Evolutionary conservation across 2,888 invertebrate genomes (phyloP), one percentile per base, ranked within the genome.

Genomic region (Tiliacea aurago): DNA sequence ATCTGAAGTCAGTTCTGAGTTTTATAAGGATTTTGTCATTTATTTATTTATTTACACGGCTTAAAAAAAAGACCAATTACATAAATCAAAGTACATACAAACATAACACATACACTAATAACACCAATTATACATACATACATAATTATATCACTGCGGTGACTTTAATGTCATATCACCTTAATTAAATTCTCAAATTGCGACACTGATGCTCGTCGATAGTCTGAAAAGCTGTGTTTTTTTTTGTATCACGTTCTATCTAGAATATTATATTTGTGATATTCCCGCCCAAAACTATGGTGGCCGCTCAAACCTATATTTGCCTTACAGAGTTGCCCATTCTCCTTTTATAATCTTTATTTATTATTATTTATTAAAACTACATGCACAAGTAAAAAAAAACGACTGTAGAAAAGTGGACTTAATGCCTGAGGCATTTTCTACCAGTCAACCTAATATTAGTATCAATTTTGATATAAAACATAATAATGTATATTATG

Each of bases 231-330:
- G n/a, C n/a, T 53, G 53, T 53, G 13, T 6, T 3, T 28, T 3
- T 28, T 41, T 41, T 65, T 53, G 11, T 78, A 74, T 63, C 41
- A 49, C 15, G 51, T 43, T 59, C 11, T 84, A 75, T 71, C 76
- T 74, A 66, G 68, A 74, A 37, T 37, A 37, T 0, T 37, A 37
- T 4, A 37, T 37, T 37, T 37, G 37, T 37, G 41, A 45, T 53
- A 23, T 28, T 65, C 58, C 68, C 64, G 5, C 62, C 63, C 74
- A 76, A 49, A 59, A 49, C 5, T 61, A 56, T 49, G 41, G 18
- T 49, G n/a, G 56, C 41, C 55, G 76, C 66, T 72, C 47, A 77
- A 78, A 73, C 5, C 61, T 23, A 56, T 28, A 15, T 58, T 61
- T 49, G n/a, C 4, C 41, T 23, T 15, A 33, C 28, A n/a, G 28